A percentile compares a stretch with the other conserved stretches of the same genome.
These are phyloP conservation scores for Drosophila pandora DNA, from an alignment of 1,140 invertebrate genomes.

Conservation along the genomic window DNA sequence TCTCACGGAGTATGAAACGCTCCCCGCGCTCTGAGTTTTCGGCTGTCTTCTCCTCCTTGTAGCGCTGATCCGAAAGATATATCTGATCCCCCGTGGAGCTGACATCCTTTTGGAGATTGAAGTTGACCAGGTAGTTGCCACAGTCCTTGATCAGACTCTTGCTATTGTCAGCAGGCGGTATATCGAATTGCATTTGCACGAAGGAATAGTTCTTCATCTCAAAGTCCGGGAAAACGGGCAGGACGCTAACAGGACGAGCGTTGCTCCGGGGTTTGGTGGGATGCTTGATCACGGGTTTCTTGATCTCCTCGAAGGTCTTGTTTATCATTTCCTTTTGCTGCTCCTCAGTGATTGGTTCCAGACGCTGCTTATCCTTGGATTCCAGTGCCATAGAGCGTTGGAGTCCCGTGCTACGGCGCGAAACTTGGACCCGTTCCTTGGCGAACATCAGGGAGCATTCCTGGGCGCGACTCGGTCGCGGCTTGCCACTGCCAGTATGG, in stretches of 20 bases:
- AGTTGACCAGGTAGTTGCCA: constrained; percentile 45
- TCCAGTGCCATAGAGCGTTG: neutral
- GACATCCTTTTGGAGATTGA: neutral
- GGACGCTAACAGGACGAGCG: constrained; percentile 16
- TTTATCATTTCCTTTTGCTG: constrained; percentile 33
- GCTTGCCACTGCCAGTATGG: constrained; percentile 2
- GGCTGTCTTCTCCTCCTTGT: constrained; percentile 40
- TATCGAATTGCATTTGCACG: constrained; percentile 38
- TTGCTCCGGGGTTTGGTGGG: constrained; percentile 34
- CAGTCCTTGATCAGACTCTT: constrained; percentile 44
- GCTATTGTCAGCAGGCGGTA: constrained; percentile 13
- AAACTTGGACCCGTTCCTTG: constrained; percentile 10
- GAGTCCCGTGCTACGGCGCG: constrained; percentile 10
- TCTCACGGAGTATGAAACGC: constrained; percentile 22
- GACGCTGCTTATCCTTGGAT: neutral
- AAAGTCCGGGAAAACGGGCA: constrained; percentile 46
- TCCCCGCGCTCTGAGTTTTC: constrained; percentile 30
- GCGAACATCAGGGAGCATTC: constrained; percentile 41
- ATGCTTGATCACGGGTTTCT: constrained; percentile 21
- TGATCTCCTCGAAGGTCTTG: constrained; percentile 43
- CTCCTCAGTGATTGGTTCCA: constrained; percentile 17
- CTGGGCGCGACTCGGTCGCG: constrained; percentile 13
- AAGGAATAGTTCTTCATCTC: constrained; percentile 1
- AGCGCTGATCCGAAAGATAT: constrained; percentile 52
- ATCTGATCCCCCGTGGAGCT: accelerated